Evolutionary conservation across 2,888 invertebrate species (phyloP).

Genomic region (Buathra laborator): DNA sequence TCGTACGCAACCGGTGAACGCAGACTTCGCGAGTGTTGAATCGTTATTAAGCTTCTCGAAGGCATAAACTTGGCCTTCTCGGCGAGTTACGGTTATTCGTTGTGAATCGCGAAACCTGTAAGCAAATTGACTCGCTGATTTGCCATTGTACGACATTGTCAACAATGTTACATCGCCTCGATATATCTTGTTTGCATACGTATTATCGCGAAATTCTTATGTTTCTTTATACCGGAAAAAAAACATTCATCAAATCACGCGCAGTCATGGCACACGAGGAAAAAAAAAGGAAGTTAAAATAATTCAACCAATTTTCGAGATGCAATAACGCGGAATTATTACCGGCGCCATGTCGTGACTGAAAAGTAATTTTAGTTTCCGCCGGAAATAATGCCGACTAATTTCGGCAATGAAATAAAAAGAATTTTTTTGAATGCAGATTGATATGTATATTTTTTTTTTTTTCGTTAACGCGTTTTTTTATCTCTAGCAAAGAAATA

Average conservation of each 20-base stretch:
- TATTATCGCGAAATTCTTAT: not conserved
- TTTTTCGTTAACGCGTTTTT: no score
- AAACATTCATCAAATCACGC: slow-evolving; percentile 7
- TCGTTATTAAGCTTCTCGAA: slow-evolving; percentile 29
- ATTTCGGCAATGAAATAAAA: no score
- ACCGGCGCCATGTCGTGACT: no score
- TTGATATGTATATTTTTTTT: no score
- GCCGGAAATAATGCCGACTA: no score
- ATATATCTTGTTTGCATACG: not conserved
- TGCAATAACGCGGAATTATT: no score
- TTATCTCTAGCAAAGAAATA: no score
- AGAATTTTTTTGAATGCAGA: no score
- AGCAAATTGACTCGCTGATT: slow-evolving; percentile 18
- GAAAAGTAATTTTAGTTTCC: no score
- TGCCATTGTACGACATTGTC: slow-evolving; percentile 9
- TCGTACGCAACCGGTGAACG: slow-evolving; percentile 12
- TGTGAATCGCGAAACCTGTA: not conserved
- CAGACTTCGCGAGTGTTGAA: slow-evolving; percentile 17
- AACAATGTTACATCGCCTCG: not conserved
- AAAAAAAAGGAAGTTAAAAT: not conserved
- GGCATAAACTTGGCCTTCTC: slow-evolving; percentile 24
- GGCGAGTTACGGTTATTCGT: slow-evolving; percentile 24
- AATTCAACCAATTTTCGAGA: slow-evolving; percentile 4
- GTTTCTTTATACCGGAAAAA: not conserved
- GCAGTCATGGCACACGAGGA: not conserved